Evolutionary conservation across 2,888 invertebrate species (phyloP), one percentile per base, ranked within the genome.

Genomic region (Caenorhabditis sulstoni): DNA sequence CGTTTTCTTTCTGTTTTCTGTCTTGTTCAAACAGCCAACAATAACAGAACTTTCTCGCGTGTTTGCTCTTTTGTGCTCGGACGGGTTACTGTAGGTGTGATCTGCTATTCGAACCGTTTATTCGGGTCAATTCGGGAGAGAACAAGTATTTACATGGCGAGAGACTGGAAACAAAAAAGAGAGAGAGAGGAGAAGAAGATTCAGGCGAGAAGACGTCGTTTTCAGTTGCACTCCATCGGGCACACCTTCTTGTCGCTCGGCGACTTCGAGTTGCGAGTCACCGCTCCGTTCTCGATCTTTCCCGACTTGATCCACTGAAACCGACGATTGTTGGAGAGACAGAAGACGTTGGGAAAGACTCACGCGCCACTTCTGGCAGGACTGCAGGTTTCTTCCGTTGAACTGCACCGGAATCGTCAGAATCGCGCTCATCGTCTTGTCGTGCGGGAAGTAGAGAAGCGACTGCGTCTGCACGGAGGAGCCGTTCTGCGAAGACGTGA

Each of bases 341-440:
- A n/a, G n/a, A n/a, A n/a, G n/a, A n/a, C n/a, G n/a, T n/a, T n/a
- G n/a, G n/a, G n/a, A n/a, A n/a, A 5, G 0, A 59, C 73, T 73
- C 16, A 73, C 73, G 57, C 57, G 64, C 76, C 76, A 76, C 47
- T 76, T 76, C 29, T 76, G 76, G 50, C 76, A 76, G 14, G 62
- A 58, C 37, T 67, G 67, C 37, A 76, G 68, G 12, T 20, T 64
- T 64, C 62, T 68, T 64, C 68, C 68, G 20, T 50, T 49, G 45
- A 76, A 70, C 20, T 76, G 55, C 20, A 50, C 8, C 20, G 68
- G 58, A 64, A 76, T 57, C 2, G 57, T 64, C 3, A 76, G 47
- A 3, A 76, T 45, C 2, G 68, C 76, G 16, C 44, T 57, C 57
- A 76, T 62, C 12, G 76, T 76, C 37, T 76, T 57, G 23, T 76